Evolutionary conservation across 2,888 invertebrate species (phyloP).

Genomic region (Luperina nickerlii): DNA sequence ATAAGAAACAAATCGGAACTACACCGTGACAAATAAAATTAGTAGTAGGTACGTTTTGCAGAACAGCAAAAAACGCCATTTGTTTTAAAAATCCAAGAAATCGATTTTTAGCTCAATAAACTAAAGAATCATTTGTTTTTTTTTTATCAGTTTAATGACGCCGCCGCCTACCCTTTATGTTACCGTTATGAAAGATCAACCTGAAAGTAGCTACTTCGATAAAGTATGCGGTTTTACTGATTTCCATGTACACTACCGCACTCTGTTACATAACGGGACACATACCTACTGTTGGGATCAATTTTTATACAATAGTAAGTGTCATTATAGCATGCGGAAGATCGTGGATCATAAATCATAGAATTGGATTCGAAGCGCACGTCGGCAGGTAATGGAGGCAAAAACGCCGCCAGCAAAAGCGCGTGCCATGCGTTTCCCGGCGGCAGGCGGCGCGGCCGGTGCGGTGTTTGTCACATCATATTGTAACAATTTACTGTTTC

Average conservation of each 20-base stretch:
- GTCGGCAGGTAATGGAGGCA: constrained; percentile 76
- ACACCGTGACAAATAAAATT: constrained; percentile 49
- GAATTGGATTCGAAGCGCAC: constrained; percentile 77
- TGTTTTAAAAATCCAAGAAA: constrained; percentile 46
- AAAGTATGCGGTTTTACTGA: constrained; percentile 72
- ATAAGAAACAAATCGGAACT: constrained; percentile 44
- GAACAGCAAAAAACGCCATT: constrained; percentile 38
- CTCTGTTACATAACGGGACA: constrained; percentile 83
- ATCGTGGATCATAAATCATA: constrained; percentile 81
- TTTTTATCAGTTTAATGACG: constrained; percentile 34
- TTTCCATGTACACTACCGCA: constrained; percentile 76
- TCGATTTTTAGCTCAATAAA: constrained; percentile 50
- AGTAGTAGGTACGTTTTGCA: constrained; percentile 27
- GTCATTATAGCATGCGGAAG: constrained; percentile 85
- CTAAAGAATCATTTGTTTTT: constrained; percentile 8
- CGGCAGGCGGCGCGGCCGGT: constrained; percentile 19
- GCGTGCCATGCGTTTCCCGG: constrained; percentile 72
- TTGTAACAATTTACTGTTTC: constrained; percentile 52
- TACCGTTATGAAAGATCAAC: constrained; percentile 55
- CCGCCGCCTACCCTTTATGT: constrained; percentile 46
- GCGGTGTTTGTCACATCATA: constrained; percentile 43
- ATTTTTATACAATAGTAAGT: constrained; percentile 71
- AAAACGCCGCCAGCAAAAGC: constrained; percentile 75
- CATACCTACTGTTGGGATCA: constrained; percentile 78
- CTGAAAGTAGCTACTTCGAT: constrained; percentile 24